These are phyloP conservation scores for Caenorhabditis panamensis DNA, from an alignment of 2,888 invertebrate species.

Conservation along the genomic window DNA sequence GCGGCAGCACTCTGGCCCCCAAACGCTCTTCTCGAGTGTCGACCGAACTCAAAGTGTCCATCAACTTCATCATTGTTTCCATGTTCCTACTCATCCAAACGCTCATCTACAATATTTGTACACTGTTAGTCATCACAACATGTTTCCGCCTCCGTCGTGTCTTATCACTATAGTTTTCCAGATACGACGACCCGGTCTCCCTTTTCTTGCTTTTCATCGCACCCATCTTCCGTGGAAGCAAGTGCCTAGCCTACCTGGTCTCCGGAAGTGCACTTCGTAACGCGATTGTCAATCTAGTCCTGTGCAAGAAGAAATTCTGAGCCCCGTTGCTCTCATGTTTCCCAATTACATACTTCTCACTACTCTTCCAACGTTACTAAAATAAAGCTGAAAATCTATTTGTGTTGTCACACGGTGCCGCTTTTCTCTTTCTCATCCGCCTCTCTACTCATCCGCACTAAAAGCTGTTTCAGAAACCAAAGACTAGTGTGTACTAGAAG, in stretches of 20 bases:
- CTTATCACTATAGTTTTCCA: conserved; percentile 49
- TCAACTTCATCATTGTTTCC: conserved; percentile 62
- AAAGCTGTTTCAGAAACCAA: conserved; percentile 50
- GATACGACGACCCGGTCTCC: conserved; percentile 42
- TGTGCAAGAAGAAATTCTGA: conserved; percentile 48
- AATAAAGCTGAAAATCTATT: conserved; percentile 49
- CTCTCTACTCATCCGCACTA: conserved; percentile 16
- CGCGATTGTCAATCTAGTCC: conserved; percentile 48
- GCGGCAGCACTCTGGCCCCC: conserved; percentile 26
- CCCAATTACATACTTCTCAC: too few species aligned
- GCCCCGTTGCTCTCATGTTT: not conserved
- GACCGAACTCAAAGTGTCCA: conserved; percentile 60
- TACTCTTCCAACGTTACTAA: conserved; percentile 36
- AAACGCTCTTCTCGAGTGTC: conserved; percentile 15
- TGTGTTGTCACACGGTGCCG: conserved; percentile 44
- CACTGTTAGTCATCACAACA: conserved; percentile 51
- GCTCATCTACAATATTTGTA: conserved; percentile 61
- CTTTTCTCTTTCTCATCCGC: conserved; percentile 17
- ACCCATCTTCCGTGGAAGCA: conserved; percentile 63
- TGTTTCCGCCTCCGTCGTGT: conserved; percentile 23
- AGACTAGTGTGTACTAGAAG: conserved; percentile 56
- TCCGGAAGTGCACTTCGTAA: conserved; percentile 63
- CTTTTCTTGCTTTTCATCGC: conserved; percentile 59
- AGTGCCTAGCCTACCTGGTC: conserved; percentile 60
- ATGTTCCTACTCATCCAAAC: conserved; percentile 57